These are phyloP conservation scores for Picus viridis DNA, from an alignment of 2,797 vertebrate species.

Conservation along the genomic window DNA sequence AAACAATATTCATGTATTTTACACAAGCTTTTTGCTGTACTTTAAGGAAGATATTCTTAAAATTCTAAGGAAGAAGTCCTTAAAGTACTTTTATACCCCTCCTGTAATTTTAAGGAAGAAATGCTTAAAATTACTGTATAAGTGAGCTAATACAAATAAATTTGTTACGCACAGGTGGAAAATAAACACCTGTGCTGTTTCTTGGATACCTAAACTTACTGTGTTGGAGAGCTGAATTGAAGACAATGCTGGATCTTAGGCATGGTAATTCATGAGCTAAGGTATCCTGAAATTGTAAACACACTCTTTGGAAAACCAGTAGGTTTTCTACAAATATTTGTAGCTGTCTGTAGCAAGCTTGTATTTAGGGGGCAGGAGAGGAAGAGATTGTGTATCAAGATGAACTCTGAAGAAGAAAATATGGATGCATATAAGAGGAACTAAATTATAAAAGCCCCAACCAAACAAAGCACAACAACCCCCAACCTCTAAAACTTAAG, in stretches of 20 bases:
- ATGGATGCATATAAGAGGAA: background rate
- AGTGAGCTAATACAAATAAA: background rate
- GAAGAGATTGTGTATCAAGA: background rate
- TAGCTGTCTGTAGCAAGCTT: background rate
- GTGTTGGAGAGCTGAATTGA: background rate
- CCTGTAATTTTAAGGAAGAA: background rate
- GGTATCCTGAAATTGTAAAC: background rate
- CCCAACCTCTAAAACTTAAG: background rate
- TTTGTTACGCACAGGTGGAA: background rate
- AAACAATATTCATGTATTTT: background rate
- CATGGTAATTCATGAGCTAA: background rate
- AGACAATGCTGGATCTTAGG: background rate
- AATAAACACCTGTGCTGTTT: background rate
- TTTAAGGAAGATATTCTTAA: background rate
- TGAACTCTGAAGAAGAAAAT: background rate
- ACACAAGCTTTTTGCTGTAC: background rate
- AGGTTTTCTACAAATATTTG: background rate
- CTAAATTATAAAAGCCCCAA: background rate
- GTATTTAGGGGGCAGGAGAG: background rate
- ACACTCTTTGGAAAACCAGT: background rate
- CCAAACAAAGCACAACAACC: background rate
- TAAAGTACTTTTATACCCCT: background rate
- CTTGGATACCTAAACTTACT: background rate
- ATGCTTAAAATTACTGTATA: background rate
- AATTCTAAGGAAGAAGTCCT: background rate